These are phyloP conservation scores for Pycnonotus jocosus DNA, from an alignment of 2,113 vertebrate species.

Conservation along the genomic window DNA sequence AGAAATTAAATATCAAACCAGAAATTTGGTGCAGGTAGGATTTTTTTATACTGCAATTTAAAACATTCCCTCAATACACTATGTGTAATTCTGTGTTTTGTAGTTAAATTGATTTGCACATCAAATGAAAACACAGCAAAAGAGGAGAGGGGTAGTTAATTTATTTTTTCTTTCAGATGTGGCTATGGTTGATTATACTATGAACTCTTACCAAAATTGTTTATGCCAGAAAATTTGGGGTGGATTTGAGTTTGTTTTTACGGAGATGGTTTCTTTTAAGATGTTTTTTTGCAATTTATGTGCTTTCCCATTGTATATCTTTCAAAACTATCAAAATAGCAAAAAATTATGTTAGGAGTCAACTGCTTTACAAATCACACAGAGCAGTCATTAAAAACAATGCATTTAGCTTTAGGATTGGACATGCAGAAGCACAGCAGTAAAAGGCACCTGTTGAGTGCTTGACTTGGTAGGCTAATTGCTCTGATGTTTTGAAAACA, in stretches of 20 bases:
- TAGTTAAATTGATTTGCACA: not conserved
- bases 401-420: not conserved
- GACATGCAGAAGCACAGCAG: not conserved
- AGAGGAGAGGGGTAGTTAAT: not conserved
- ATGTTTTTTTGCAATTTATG: not conserved
- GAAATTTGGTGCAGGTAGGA: not conserved
- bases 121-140: not conserved
- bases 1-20: not conserved
- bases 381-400: not conserved
- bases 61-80: not conserved
- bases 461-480: slow-evolving; percentile 15
- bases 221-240: not conserved
- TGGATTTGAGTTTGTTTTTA: not conserved
- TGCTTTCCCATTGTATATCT: not conserved
- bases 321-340: not conserved
- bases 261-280: not conserved
- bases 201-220: not conserved
- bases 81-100: not conserved
- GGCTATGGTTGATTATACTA: not conserved
- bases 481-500: not conserved
- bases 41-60: not conserved
- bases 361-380: not conserved
- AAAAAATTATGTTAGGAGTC: not conserved
- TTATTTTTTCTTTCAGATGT: not conserved
- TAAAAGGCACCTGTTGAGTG: slow-evolving; percentile 7